Conservation (phyloP, 2,113 vertebrate species). For the Cisticola juncidis region DNA sequence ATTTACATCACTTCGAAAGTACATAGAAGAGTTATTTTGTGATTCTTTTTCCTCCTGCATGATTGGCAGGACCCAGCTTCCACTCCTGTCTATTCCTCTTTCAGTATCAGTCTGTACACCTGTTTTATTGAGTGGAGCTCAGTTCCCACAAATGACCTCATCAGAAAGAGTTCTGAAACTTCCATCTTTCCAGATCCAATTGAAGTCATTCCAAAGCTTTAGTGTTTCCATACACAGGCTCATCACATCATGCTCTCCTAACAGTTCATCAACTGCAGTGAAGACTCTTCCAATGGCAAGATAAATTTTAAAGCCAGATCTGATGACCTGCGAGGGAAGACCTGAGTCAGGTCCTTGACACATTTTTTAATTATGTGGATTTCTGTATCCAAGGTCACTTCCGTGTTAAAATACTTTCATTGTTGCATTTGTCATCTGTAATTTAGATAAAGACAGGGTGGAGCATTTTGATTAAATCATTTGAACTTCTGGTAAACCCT, state of each 20-base stretch:
- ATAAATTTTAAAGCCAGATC: neutral
- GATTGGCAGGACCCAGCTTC: neutral
- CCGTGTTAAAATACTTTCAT: neutral
- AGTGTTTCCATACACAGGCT: neutral
- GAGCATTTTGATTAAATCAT: neutral
- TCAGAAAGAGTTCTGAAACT: neutral
- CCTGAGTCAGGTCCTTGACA: neutral
- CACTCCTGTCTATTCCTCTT: neutral
- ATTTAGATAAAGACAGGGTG: neutral
- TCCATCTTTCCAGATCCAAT: neutral
- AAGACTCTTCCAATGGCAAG: neutral
- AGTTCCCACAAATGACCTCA: neutral
- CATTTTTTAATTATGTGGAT: neutral
- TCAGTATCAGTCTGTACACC: neutral
- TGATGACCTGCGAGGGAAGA: neutral
- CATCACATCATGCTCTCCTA: neutral
- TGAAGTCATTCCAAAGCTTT: neutral
- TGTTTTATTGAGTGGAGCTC: neutral
- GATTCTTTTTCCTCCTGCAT: neutral
- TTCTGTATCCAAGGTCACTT: neutral
- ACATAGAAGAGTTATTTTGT: rapidly evolving
- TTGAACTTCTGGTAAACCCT: neutral
- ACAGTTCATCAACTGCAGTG: neutral
- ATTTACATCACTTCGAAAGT: neutral
- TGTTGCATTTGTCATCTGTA: neutral